Percentiles rank a stretch among this genome's conserved stretches.
phyloP scores from a whole-genome alignment of 2,888 invertebrate species.

The Celastrina argiolus region DNA sequence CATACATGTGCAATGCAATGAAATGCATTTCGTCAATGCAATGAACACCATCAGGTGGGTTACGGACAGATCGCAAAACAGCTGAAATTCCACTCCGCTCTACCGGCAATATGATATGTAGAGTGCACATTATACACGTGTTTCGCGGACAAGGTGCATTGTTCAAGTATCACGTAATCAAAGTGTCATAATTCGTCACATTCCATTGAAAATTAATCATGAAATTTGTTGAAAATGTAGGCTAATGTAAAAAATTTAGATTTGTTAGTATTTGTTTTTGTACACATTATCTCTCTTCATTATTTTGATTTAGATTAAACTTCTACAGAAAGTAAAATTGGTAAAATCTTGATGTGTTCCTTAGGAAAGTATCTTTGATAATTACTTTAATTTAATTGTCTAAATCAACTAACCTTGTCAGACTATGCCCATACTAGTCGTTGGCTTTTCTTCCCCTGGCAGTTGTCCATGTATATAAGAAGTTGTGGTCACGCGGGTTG shows the following conservation, averaged over 20 bases:
- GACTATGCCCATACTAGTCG: background rate
- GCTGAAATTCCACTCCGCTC: constrained; percentile 33
- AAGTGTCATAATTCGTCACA: background rate
- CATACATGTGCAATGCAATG: background rate
- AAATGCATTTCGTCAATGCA: background rate
- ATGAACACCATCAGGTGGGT: constrained; percentile 23
- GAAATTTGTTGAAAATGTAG: background rate
- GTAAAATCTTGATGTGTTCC: too few relatives aligned
- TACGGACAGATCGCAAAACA: constrained; percentile 25
- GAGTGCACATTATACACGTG: background rate
- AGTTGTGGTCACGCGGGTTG: constrained; percentile 32
- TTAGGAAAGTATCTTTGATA: too few relatives aligned
- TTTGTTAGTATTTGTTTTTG: too few relatives aligned
- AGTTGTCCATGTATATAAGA: constrained; percentile 25
- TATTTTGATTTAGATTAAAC: too few relatives aligned
- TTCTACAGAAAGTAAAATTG: too few relatives aligned
- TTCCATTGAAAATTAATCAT: background rate
- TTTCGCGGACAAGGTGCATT: background rate
- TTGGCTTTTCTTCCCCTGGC: background rate
- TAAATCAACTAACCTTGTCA: too few relatives aligned
- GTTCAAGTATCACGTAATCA: background rate
- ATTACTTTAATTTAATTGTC: too few relatives aligned
- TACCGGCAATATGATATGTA: constrained; percentile 26
- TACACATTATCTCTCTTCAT: too few relatives aligned
- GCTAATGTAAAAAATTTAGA: too few relatives aligned